These are phyloP conservation scores for Nylanderia fulva DNA, from an alignment of 1,140 invertebrate genomes.

Conservation along the genomic window DNA sequence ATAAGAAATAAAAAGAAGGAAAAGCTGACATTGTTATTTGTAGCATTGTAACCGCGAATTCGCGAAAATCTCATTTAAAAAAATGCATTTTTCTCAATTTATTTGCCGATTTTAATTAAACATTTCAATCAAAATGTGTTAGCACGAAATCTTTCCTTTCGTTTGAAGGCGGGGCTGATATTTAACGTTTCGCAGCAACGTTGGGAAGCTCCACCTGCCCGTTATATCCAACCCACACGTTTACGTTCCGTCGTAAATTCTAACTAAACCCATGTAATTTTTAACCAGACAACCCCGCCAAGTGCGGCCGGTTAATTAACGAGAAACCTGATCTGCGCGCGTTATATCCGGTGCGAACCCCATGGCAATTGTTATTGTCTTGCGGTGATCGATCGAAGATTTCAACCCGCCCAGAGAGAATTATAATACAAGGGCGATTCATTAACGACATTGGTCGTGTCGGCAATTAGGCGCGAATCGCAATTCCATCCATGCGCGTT, in stretches of 20 bases:
- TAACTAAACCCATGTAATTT: constrained; percentile 36
- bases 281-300: neutral
- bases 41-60: neutral
- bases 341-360: constrained; percentile 8
- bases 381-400: constrained; percentile 37
- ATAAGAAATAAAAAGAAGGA: neutral
- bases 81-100: neutral
- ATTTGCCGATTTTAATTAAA: neutral
- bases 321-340: constrained; percentile 20
- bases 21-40: neutral
- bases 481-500: neutral
- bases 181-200: neutral
- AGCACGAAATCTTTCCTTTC: neutral
- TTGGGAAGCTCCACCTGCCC: neutral
- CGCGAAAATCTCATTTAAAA: neutral
- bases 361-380: constrained; percentile 51
- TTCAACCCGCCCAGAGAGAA: constrained; percentile 25
- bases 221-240: neutral
- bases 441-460: constrained; percentile 11
- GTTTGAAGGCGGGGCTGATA: neutral
- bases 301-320: constrained; percentile 45
- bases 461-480: constrained; percentile 30
- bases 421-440: constrained; percentile 36
- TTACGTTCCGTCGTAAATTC: constrained; percentile 12
- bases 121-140: neutral